Conservation (phyloP, 2,797 vertebrate species). For the Rhabdophis nuchalis region DNA sequence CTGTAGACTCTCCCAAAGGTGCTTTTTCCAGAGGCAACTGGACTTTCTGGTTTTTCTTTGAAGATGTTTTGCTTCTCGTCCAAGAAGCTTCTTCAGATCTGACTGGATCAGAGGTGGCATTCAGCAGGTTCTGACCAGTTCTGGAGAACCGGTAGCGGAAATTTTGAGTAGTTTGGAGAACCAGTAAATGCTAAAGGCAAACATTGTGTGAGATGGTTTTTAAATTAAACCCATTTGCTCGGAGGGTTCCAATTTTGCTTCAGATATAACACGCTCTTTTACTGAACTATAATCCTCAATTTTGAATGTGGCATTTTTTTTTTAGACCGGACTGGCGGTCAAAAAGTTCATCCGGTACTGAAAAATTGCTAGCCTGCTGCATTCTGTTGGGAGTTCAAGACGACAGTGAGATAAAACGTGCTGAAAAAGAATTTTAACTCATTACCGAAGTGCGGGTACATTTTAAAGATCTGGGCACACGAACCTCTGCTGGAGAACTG, state of each 20-base stretch:
- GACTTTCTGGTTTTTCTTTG: no score
- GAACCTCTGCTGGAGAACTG: not conserved
- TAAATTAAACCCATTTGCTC: not conserved
- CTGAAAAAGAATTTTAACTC: not conserved
- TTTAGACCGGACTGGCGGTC: not conserved
- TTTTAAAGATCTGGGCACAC: not conserved
- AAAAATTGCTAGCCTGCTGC: not conserved
- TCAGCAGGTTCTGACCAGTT: no score
- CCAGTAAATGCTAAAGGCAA: no score
- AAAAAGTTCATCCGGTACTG: not conserved
- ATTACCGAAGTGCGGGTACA: not conserved
- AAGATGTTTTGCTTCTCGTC: no score
- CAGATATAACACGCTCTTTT: not conserved
- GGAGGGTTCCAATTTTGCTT: not conserved
- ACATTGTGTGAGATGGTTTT: not conserved
- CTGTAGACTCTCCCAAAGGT: no score
- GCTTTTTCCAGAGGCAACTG: no score
- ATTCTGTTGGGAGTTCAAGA: not conserved
- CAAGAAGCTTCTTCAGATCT: no score
- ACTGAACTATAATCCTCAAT: not conserved
- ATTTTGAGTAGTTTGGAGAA: no score
- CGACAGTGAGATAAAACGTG: not conserved
- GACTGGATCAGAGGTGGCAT: no score
- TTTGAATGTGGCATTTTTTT: not conserved
- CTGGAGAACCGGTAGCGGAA: no score